Base-by-base conservation (phyloP, 2,113 vertebrate species). In the Takifugu flavidus region DNA sequence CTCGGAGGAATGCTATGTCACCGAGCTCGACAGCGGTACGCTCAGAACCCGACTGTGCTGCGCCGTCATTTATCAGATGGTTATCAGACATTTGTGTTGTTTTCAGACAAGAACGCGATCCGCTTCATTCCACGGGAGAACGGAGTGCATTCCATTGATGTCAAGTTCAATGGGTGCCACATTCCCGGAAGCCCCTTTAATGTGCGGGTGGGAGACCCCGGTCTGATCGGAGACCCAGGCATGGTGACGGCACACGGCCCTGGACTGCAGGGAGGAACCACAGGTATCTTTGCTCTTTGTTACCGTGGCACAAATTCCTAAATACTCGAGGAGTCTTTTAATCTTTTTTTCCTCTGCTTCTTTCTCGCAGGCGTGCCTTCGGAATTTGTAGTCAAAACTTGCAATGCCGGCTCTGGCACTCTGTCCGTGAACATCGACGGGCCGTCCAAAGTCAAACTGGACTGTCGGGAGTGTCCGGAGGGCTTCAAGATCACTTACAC, bases 101-200 rank as follows among this genome's bases (percentile, higher is more conserved):
- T 7, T 65, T 28, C 84, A 98, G 96, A 98, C 80, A 96, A 96
- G 55, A 95, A 90, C 2, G 87, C 93, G 0, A 94, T 98, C 67
- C 93, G 93, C 67, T 98, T 98, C 89, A 96, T 98, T 82, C 96
- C 96, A 0, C 92, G 93, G 0, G 96, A 98, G 88, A 97, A 98
- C 1, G 96, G 96, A 0, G 92, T 98, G 28, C 95, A 98, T 87
- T 94, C 94, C 58, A 98, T 98, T 13, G 94, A 98, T 26, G 94
- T 98, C 74, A 94, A 93, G 87, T 98, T 98, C 84, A 98, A 95
- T 0, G 94, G 95, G 3, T 91, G 94, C 63, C 96, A 98, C 45
- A 96, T 98, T 69, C 95, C 96, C 0, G 96, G 96, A 25, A 98
- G 96, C 75, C 96, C 96, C 71, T 98, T 98, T 81, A 96, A 96